Evolutionary conservation across 2,888 invertebrate genomes (phyloP).

Genomic region (Sericinus montela): DNA sequence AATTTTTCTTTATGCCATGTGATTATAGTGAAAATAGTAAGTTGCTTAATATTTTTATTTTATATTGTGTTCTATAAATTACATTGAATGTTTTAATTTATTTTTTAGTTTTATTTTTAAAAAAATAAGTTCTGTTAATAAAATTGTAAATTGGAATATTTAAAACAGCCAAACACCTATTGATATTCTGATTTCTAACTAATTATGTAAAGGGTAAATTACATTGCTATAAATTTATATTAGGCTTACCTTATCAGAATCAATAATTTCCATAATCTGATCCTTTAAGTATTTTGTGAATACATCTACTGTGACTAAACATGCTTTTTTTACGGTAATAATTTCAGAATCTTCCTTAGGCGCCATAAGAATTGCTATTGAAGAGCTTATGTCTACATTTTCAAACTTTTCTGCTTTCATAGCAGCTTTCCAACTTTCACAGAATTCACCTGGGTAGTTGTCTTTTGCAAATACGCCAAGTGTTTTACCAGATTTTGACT

Average conservation of each 20-base stretch:
- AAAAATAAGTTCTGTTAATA: no score
- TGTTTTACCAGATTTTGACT: constrained; percentile 92
- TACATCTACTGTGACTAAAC: constrained; percentile 94
- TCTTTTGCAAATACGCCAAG: constrained; percentile 96
- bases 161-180: no score
- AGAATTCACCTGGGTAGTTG: constrained; percentile 95
- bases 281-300: constrained; percentile 98
- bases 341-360: constrained; percentile 97
- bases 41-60: no score
- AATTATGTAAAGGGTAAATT: no score
- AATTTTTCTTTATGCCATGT: no score
- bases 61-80: no score
- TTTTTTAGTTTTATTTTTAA: no score
- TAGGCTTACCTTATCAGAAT: constrained; percentile 90
- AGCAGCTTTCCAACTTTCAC: constrained; percentile 92
- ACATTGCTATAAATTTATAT: no score
- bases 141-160: no score
- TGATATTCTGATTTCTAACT: no score
- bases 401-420: constrained; percentile 89
- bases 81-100: no score
- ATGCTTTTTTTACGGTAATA: constrained; percentile 93
- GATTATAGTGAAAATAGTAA: no score
- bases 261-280: constrained; percentile 99
- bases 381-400: constrained; percentile 90
- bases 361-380: constrained; percentile 92